phyloP scores from a whole-genome alignment of 2,888 invertebrate species.

The Netelia fuscicornis region DNA sequence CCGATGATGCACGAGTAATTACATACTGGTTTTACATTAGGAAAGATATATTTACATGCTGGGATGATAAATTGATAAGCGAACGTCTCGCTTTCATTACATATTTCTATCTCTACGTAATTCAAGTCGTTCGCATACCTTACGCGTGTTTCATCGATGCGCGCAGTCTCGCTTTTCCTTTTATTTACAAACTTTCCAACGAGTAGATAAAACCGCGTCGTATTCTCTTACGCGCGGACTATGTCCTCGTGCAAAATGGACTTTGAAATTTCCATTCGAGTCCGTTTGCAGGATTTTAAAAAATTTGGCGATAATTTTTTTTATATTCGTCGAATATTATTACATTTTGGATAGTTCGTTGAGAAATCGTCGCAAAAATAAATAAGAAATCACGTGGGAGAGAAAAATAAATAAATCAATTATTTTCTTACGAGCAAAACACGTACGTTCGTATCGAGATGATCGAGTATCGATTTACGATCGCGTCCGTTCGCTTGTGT shows the following conservation, averaged over 20 bases:
- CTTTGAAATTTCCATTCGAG: too few relatives aligned
- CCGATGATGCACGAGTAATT: conserved; percentile 45
- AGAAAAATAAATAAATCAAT: background rate
- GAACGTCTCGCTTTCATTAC: conserved; percentile 39
- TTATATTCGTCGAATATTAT: too few relatives aligned
- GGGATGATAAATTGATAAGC: conserved; percentile 38
- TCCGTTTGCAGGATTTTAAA: too few relatives aligned
- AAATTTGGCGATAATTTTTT: too few relatives aligned
- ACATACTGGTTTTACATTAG: conserved; percentile 16
- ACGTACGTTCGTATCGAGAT: conserved; percentile 8
- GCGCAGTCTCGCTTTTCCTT: background rate
- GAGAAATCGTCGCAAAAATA: background rate
- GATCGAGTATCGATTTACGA: conserved; percentile 49
- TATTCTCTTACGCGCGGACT: conserved; percentile 14
- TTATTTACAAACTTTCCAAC: conserved; percentile 15
- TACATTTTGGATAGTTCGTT: too few relatives aligned
- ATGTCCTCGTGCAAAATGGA: background rate
- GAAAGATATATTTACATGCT: conserved; percentile 6
- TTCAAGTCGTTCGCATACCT: conserved; percentile 17
- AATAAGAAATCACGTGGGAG: background rate
- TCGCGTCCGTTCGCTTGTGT: conserved; percentile 23
- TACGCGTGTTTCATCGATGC: conserved; percentile 15
- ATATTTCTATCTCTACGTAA: conserved; percentile 16
- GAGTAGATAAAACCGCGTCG: conserved; percentile 22
- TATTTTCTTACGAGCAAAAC: background rate